phyloP scores from a whole-genome alignment of 2,888 invertebrate genomes.

The Arctia plantaginis region DNA sequence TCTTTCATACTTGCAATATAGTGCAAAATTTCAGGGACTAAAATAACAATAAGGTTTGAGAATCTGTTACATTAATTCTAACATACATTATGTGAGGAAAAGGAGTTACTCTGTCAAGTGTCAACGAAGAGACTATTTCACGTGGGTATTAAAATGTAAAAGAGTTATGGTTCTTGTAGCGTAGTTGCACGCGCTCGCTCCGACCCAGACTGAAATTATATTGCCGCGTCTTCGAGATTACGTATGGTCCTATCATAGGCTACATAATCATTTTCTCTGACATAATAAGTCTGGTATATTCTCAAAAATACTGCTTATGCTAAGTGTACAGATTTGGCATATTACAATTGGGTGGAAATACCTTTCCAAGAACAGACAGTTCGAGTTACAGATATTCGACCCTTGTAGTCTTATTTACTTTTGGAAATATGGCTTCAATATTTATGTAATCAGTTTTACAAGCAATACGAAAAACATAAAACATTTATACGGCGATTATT shows the following conservation, averaged over 20 bases:
- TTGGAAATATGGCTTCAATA: background rate
- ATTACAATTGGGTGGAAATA: background rate
- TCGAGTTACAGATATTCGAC: background rate
- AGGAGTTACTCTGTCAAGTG: slow-evolving; percentile 1
- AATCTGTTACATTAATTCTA: background rate
- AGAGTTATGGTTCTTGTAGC: slow-evolving; percentile 14
- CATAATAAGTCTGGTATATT: background rate
- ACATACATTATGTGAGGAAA: background rate
- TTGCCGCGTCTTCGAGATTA: background rate
- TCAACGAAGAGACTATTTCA: background rate
- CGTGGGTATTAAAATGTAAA: slow-evolving; percentile 1
- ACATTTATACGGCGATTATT: no score
- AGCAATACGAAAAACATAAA: no score
- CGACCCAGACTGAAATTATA: background rate
- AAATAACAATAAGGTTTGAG: background rate
- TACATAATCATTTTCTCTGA: background rate
- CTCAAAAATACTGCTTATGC: background rate
- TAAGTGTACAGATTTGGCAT: background rate
- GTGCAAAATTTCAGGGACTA: background rate
- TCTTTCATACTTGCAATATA: background rate
- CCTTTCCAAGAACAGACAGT: background rate
- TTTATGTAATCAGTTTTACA: no score
- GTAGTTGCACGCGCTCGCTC: background rate
- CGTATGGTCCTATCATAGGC: background rate
- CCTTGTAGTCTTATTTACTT: no score